These are phyloP conservation scores for Calameuta pallipes DNA, from an alignment of 2,888 invertebrate species.

Conservation along the genomic window DNA sequence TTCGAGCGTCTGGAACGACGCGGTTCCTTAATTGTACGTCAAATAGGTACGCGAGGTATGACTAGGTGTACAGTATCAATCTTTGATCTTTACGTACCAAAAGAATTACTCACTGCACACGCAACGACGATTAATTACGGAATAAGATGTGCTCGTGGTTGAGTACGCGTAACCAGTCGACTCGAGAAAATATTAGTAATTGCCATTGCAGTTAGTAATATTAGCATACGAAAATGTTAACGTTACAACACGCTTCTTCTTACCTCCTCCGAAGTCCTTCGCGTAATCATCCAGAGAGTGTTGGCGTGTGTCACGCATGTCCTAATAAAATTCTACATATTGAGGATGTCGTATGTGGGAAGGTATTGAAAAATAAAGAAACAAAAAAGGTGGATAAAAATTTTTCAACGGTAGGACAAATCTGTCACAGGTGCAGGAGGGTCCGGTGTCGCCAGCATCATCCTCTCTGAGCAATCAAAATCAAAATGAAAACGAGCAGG, in stretches of 20 bases:
- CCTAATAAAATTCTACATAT: no score
- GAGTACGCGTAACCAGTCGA: conserved; percentile 32
- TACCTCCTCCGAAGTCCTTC: no score
- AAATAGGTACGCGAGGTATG: no score
- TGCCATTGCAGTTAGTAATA: conserved; percentile 33
- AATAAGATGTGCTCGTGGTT: conserved; percentile 44
- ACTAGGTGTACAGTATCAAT: no score
- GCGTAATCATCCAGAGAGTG: no score
- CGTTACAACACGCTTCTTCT: background rate
- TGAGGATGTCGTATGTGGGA: no score
- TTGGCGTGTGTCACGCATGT: no score
- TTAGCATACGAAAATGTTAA: conserved; percentile 46
- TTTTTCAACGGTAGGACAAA: no score
- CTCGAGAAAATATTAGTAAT: conserved; percentile 41
- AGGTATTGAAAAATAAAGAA: no score
- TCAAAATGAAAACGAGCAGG: conserved; percentile 62
- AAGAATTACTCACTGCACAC: conserved; percentile 32
- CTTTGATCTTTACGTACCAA: conserved; percentile 45
- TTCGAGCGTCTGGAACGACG: no score
- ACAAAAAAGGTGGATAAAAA: no score
- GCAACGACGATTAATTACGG: conserved; percentile 52
- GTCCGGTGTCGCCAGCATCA: conserved; percentile 62
- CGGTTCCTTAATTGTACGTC: no score
- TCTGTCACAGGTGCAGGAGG: conserved; percentile 55
- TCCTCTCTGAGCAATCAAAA: conserved; percentile 62